These are phyloP conservation scores for Bergia sp. DNA, from an alignment of 92 coral and sea anemone species.

Conservation along the genomic window DNA sequence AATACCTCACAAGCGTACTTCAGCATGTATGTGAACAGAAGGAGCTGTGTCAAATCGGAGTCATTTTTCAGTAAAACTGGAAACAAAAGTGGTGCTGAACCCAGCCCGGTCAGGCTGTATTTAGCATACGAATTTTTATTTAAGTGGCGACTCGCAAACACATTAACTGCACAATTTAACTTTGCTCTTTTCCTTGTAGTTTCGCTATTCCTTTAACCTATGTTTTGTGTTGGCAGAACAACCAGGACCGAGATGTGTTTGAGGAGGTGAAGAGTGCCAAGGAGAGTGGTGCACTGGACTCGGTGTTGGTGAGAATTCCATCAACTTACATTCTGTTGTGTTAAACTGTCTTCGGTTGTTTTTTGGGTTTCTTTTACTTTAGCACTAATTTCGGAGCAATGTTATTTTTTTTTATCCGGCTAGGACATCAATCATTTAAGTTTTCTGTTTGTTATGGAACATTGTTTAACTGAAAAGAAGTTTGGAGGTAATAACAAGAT, in stretches of 20 bases:
- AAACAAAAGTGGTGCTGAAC: background rate
- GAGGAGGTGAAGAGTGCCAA: constrained; percentile 88
- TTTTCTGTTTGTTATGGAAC: no score
- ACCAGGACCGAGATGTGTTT: constrained; percentile 87
- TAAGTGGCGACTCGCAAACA: background rate
- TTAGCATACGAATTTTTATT: background rate
- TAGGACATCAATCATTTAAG: no score
- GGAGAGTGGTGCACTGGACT: constrained; percentile 77
- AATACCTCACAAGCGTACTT: background rate
- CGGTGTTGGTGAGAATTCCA: constrained; percentile 68
- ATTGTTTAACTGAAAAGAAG: background rate
- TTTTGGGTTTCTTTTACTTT: no score
- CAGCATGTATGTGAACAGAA: background rate
- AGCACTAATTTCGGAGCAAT: no score
- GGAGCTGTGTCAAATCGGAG: background rate
- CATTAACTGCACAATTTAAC: no score
- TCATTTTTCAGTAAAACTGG: background rate
- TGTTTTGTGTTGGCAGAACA: constrained; percentile 57
- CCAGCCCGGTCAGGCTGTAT: background rate
- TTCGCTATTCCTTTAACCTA: background rate
- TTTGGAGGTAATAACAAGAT: background rate
- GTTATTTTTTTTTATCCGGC: no score
- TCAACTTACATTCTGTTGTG: background rate
- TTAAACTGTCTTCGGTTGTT: background rate
- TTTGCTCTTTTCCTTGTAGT: background rate